phyloP scores from a whole-genome alignment of 2,113 vertebrate species.

The Eleginops maclovinus region DNA sequence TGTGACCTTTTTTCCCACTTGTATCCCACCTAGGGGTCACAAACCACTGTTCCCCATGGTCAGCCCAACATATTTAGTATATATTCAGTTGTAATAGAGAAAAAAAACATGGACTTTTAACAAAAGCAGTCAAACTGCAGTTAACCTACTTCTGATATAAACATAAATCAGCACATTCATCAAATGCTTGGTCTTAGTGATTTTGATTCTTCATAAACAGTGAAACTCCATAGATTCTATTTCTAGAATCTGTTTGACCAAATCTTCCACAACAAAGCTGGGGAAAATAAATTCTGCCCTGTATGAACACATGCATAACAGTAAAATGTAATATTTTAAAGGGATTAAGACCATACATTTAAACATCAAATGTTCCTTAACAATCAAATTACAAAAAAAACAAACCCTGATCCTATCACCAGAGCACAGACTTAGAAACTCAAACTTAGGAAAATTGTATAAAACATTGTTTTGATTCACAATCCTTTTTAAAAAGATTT shows the following conservation, averaged over 20 bases:
- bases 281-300: background rate
- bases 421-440: conserved; percentile 52
- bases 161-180: background rate
- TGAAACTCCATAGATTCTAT: too few relatives aligned
- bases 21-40: conserved; percentile 25
- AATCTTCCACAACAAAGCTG: background rate
- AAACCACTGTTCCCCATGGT: conserved; percentile 28
- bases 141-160: background rate
- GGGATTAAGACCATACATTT: conserved; percentile 25
- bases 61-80: conserved; percentile 26
- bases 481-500: conserved; percentile 71
- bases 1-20: conserved; percentile 32
- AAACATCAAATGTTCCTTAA: conserved; percentile 46
- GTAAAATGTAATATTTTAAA: conserved; percentile 12
- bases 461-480: conserved; percentile 44
- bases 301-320: background rate
- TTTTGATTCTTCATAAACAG: background rate
- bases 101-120: conserved; percentile 34
- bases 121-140: background rate
- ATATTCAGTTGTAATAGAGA: conserved; percentile 50
- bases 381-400: conserved; percentile 35
- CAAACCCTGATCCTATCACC: conserved; percentile 50
- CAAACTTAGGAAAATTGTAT: conserved; percentile 40
- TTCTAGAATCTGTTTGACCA: background rate
- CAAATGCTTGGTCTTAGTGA: background rate